Percentiles rank a stretch among this genome's conserved stretches.
phyloP scores from a whole-genome alignment of 2,113 vertebrate species.

The Lontra canadensis region DNA sequence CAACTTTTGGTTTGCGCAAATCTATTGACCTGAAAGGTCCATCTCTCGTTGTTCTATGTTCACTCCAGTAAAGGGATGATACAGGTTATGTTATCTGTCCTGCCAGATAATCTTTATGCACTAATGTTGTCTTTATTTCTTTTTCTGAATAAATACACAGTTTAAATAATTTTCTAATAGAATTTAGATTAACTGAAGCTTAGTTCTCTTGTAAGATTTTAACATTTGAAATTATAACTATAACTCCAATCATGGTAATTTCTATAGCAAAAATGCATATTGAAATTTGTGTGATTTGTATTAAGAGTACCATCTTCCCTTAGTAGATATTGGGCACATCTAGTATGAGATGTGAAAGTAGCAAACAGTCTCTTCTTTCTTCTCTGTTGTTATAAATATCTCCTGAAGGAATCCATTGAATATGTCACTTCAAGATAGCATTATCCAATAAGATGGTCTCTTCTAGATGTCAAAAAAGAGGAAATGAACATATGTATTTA shows the following conservation, averaged over 20 bases:
- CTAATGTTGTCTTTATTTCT: background rate
- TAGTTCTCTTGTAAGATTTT: background rate
- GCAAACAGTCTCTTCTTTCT: background rate
- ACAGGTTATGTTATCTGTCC: background rate
- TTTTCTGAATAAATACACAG: background rate
- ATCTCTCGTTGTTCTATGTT: background rate
- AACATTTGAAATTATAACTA: background rate
- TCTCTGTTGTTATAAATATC: background rate
- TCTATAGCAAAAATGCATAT: background rate
- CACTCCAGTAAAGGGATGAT: background rate
- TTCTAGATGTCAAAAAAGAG: background rate
- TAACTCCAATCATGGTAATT: conserved; percentile 9
- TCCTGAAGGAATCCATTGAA: background rate
- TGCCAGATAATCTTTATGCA: background rate
- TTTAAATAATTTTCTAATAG: background rate
- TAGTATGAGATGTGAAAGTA: conserved; percentile 19
- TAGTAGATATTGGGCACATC: background rate
- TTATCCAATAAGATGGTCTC: background rate
- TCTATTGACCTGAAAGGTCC: background rate
- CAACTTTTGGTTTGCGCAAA: background rate
- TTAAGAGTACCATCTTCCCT: background rate
- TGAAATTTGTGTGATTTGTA: background rate
- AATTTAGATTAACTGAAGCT: conserved; percentile 4
- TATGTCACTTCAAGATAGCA: background rate
- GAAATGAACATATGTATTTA: background rate